Conservation (phyloP, 2,888 invertebrate species). For the Phymatocera aterrima region DNA sequence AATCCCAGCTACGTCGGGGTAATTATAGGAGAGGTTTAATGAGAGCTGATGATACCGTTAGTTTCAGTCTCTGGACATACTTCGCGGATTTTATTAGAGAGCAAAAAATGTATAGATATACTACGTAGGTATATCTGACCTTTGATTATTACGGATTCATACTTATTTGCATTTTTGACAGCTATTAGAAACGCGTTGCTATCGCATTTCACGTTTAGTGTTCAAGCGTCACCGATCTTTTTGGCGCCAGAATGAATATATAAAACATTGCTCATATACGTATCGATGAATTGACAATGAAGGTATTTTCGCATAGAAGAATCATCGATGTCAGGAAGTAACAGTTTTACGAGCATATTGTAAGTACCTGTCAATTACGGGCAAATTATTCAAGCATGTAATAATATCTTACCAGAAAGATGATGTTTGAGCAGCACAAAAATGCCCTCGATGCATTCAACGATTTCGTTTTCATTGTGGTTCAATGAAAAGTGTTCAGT, state of each 20-base stretch:
- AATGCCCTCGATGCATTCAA: constrained; percentile 64
- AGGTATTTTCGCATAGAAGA: no score
- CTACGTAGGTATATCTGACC: not conserved
- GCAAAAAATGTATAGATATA: not conserved
- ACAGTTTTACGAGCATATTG: no score
- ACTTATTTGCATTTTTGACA: not conserved
- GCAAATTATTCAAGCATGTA: no score
- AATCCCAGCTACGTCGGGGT: constrained; percentile 5
- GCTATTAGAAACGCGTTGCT: not conserved
- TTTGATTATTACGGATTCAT: not conserved
- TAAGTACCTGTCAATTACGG: not conserved
- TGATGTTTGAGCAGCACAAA: constrained; percentile 70
- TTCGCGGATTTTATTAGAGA: not conserved
- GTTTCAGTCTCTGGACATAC: not conserved
- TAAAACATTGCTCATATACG: not conserved
- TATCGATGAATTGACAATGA: no score
- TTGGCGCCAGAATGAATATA: not conserved
- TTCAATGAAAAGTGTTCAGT: not conserved
- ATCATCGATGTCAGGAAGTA: no score
- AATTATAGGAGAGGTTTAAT: constrained; percentile 38
- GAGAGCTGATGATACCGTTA: constrained; percentile 35
- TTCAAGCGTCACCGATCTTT: not conserved
- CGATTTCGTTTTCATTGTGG: constrained; percentile 60
- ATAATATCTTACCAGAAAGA: constrained; percentile 70
- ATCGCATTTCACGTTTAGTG: not conserved